Evolutionary conservation across 2,797 vertebrate genomes (phyloP).

Genomic region (Bovichtus diacanthus): DNA sequence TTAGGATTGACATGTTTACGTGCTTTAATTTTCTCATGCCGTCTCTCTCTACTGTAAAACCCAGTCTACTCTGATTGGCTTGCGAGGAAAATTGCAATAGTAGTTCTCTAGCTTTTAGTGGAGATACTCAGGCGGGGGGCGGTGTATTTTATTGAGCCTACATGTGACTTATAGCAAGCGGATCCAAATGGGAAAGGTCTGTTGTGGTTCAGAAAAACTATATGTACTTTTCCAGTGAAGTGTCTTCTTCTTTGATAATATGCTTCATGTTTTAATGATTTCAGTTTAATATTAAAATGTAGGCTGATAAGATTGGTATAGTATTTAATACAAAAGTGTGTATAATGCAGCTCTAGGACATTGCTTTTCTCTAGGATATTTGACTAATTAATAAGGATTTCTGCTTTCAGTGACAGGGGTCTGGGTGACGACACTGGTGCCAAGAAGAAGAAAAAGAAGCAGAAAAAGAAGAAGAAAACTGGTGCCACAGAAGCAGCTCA

Average conservation of each 20-base stretch:
- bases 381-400: slow-evolving; percentile 1
- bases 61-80: no score
- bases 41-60: no score
- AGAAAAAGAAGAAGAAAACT: slow-evolving; percentile 96
- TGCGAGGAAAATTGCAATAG: no score
- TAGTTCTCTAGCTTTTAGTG: no score
- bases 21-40: no score
- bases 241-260: not conserved
- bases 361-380: slow-evolving; percentile 15
- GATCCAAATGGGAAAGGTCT: no score
- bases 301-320: not conserved
- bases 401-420: slow-evolving; percentile 87
- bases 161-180: no score
- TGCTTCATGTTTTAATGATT: not conserved
- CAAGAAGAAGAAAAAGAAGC: slow-evolving; percentile 99
- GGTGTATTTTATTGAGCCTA: no score
- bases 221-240: not conserved
- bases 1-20: no score
- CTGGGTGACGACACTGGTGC: slow-evolving; percentile 92
- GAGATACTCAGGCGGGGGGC: no score
- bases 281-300: not conserved
- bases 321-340: not conserved
- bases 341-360: not conserved
- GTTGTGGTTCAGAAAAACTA: not conserved
- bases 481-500: slow-evolving; percentile 88